Evolutionary conservation across 2,113 vertebrate genomes (phyloP), one percentile per base, ranked within the genome.

Genomic region (Larimichthys polyactis): DNA sequence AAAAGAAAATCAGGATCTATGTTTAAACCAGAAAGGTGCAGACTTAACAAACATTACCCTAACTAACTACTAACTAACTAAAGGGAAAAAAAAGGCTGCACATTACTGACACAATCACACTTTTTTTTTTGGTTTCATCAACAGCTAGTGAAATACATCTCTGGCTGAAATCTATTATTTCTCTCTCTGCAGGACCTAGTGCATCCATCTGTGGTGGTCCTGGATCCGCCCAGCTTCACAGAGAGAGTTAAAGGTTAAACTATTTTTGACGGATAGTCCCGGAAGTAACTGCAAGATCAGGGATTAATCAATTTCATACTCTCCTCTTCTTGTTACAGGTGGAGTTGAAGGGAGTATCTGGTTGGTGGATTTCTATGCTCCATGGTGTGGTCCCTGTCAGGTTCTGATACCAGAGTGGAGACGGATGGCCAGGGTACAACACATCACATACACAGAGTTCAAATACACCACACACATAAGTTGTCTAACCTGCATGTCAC

Each of bases 301-400:
- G 36, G 36, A 40, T 40, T 40, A 8, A 40, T 40, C 12, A 44
- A 48, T 24, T 7, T 46, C 36, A 8, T 40, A 40, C 16, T 62
- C 51, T 54, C 7, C 51, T 20, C 15, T 11, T 52, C 11, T 7
- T 29, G 16, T 62, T 76, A 0, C 72, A 93, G 93, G 85, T 55
- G 67, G 90, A 20, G 59, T 57, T 22, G 78, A 74, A 8, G 94
- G 95, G 0, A 96, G 98, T 83, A 88, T 95, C 36, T 99, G 98
- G 98, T 95, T 96, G 81, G 96, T 99, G 79, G 98, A 99, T 86
- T 99, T 98, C 94, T 99, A 97, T 0, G 97, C 98, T 65, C 98
- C 98, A 0, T 99, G 98, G 98, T 99, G 98, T 76, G 97, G 97
- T 64, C 98, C 98, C 1, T 99, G 98, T 83, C 98, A 99, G 89